A percentile compares a stretch with the other conserved stretches of the same genome.
These are phyloP conservation scores for Nerophis lumbriciformis DNA, from an alignment of 2,113 vertebrate genomes.

Conservation along the genomic window DNA sequence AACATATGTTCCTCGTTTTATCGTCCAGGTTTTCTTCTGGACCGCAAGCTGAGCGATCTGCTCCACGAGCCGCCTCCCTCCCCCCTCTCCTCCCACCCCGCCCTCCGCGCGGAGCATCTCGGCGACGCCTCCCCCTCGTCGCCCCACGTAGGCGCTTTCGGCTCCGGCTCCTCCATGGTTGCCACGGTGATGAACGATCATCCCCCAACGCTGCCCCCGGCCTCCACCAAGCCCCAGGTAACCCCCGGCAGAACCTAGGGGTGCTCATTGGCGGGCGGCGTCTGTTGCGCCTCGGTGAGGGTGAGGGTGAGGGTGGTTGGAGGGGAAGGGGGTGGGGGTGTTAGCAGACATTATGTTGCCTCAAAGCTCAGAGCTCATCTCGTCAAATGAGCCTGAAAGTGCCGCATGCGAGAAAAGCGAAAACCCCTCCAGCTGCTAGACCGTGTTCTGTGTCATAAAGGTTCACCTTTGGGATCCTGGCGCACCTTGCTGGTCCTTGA, in stretches of 20 bases:
- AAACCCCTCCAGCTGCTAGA: conserved; percentile 14
- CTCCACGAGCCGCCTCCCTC: conserved; percentile 41
- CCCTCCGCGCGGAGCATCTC: conserved; percentile 43
- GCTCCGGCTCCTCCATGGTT: conserved; percentile 68
- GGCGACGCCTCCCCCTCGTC: conserved; percentile 44
- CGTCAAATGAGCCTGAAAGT: conserved; percentile 27
- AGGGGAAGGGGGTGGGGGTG: conserved; percentile 13
- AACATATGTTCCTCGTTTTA: neutral
- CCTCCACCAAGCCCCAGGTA: conserved; percentile 84
- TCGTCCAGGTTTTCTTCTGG: conserved; percentile 69
- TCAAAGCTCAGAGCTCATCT: conserved; percentile 46
- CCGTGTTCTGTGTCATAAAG: conserved; percentile 16
- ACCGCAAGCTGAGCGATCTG: conserved; percentile 66
- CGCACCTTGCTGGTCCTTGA: conserved; percentile 15
- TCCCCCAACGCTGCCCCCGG: conserved; percentile 75
- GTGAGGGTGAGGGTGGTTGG: conserved; percentile 20
- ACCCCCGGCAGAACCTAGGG: conserved; percentile 27
- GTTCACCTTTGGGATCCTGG: conserved; percentile 15
- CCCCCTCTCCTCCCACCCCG: conserved; percentile 39
- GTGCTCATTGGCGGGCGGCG: conserved; percentile 41
- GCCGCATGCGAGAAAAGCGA: conserved; percentile 29
- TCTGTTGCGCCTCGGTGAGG: conserved; percentile 44
- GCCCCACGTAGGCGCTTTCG: conserved; percentile 49
- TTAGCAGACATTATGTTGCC: conserved; percentile 26
- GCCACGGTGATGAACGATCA: conserved; percentile 77